These are phyloP conservation scores for Alviniconcha strummeri DNA, from an alignment of 2,888 invertebrate species.

Conservation along the genomic window DNA sequence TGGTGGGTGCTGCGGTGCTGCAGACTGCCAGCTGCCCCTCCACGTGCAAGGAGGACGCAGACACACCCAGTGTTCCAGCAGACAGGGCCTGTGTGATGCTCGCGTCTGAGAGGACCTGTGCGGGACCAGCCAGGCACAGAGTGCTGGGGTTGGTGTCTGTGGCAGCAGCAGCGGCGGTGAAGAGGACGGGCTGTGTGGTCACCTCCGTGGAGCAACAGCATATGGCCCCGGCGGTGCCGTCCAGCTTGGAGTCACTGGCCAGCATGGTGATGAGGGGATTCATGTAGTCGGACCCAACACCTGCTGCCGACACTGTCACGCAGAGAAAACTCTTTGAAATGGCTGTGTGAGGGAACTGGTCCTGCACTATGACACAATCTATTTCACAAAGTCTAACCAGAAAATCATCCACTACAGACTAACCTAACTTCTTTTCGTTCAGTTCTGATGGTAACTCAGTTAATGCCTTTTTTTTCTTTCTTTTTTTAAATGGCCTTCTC, in stretches of 20 bases:
- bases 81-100: neutral
- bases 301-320: slow-evolving; percentile 7
- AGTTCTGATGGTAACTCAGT: no score
- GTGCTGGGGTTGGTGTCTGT: neutral
- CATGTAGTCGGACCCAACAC: slow-evolving; percentile 6
- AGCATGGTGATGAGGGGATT: slow-evolving; percentile 23
- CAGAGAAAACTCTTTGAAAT: neutral
- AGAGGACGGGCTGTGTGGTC: neutral
- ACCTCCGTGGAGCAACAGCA: neutral
- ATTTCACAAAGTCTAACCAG: no score
- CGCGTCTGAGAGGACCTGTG: neutral
- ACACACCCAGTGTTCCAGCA: neutral
- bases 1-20: neutral
- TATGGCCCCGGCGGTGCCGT: neutral
- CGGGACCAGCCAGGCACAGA: neutral
- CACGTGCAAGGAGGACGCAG: neutral
- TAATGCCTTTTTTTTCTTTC: neutral
- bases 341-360: no score
- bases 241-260: neutral
- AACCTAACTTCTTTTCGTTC: neutral
- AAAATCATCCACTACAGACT: neutral
- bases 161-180: neutral
- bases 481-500: neutral
- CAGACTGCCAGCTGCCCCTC: neutral
- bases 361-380: no score